Base-by-base conservation (phyloP, 1,140 invertebrate genomes). In the Ptiloglossa arizonensis region DNA sequence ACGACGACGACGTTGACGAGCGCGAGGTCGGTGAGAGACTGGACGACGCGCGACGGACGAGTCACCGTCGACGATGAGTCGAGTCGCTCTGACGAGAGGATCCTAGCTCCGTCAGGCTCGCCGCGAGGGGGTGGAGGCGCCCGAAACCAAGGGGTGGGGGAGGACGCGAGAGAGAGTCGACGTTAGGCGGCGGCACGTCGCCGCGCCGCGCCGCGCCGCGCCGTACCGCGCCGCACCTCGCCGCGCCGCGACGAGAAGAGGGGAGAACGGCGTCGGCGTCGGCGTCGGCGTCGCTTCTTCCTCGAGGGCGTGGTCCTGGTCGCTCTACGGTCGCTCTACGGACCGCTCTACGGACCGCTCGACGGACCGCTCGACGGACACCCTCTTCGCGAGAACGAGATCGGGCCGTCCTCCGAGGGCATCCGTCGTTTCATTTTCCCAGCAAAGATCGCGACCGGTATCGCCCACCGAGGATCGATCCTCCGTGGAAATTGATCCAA, bases 291-390 rank as follows among this genome's bases (percentile, higher is more conserved):
- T 72, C 83, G 86, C 81, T 86, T 89, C 83, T 89, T 84, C 74
- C 82, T 46, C 83, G 86, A 89, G 88, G 89, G 89, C 89, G 89
- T 90, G 89, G 89, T 84, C 87, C 87, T 80, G 82, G 73, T 81
- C 78, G 82, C 76, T 41, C 41, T 41, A 11, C 59, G 35, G 74
- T 60, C 76, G 85, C 81, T 62, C 35, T n/a, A n/a, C n/a, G n/a
- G n/a, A n/a, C n/a, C n/a, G n/a, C n/a, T n/a, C n/a, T n/a, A n/a
- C n/a, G n/a, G n/a, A n/a, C n/a, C n/a, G n/a, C n/a, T n/a, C n/a
- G n/a, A n/a, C n/a, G n/a, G n/a, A n/a, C n/a, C 78, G 82, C 76
- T 41, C 41, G 9, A 11, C 59, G 35, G 74, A 62, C 76, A 83
- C 81, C 44, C 35, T 41, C 41, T 74, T 68, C 56, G 70, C 74